Evolutionary conservation across 1,140 invertebrate species (phyloP), one percentile per base, ranked within the genome.

Genomic region (Drosophila arawakana): DNA sequence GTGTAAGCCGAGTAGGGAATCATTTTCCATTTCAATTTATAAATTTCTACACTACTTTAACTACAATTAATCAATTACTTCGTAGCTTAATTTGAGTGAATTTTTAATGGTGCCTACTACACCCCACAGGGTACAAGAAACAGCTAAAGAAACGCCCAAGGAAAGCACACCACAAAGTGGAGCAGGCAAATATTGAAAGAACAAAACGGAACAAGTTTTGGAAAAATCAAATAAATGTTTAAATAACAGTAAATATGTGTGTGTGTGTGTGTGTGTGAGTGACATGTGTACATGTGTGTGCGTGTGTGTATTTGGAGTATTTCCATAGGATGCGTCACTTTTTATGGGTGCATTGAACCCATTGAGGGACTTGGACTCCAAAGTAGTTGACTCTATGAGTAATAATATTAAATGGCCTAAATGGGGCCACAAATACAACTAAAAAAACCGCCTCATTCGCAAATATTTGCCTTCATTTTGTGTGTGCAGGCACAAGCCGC

Each of bases 401-500:
- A 85, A 84, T 73, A 58, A 72, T 81, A 85, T 86, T 73, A 58
- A 72, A 62, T 21, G 18, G 18, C 18, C 18, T 73, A 58, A 72
- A 62, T 39, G 65, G 18, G 62, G 58, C 25, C 52, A 49, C 49
- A 58, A 73, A 78, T 60, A 54, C 43, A 50, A 72, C 37, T 47
- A 59, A 83, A 71, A 71, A 59, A 84, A 78, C 35, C 65, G 81
- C 75, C 63, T 66, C 74, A 81, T 84, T 43, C 74, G 78, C 82
- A 84, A 84, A 84, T 84, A 86, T 86, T 86, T 86, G 78, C 78
- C 72, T 72, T 72, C 75, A 37, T 54, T 52, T 52, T 1, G 0
- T 21, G 18, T 21, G 47, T 30, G 47, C 70, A 78, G 65, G 71
- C 76, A 60, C 76, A 83, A 62, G 80, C 68, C 60, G 34, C 44